A percentile compares a stretch with the other conserved stretches of the same genome.
These are phyloP conservation scores for Hippocampus abdominalis DNA, from an alignment of 2,113 vertebrate genomes.

Conservation along the genomic window DNA sequence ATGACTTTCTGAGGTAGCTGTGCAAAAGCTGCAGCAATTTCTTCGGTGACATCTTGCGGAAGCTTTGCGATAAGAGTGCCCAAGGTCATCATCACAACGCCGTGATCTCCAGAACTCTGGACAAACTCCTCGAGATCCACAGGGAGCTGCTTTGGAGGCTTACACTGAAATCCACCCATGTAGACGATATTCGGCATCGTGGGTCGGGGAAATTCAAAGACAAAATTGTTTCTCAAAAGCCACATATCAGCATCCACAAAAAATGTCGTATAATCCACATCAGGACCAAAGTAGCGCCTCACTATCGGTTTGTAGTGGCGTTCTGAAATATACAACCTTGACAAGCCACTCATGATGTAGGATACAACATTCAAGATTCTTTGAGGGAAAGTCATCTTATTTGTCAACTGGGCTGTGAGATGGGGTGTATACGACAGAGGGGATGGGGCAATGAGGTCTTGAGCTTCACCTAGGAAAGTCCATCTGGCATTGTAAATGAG, in stretches of 20 bases:
- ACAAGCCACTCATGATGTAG: constrained; percentile 34
- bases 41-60: constrained; percentile 49
- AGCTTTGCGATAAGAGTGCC: constrained; percentile 58
- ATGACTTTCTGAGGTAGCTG: constrained; percentile 68
- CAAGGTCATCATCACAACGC: constrained; percentile 66
- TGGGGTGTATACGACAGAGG: constrained; percentile 69
- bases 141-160: constrained; percentile 41
- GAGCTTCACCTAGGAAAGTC: constrained; percentile 69
- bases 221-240: constrained; percentile 70
- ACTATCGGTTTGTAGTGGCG: constrained; percentile 56
- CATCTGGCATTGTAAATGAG: constrained; percentile 70
- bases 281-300: constrained; percentile 60
- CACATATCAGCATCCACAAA: constrained; percentile 68
- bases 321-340: constrained; percentile 22
- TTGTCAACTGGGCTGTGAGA: constrained; percentile 58
- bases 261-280: constrained; percentile 59
- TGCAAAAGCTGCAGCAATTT: constrained; percentile 67
- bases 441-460: constrained; percentile 66
- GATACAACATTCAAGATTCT: constrained; percentile 58
- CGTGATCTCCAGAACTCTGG: constrained; percentile 65
- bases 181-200: constrained; percentile 62
- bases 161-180: constrained; percentile 61
- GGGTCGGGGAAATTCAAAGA: constrained; percentile 66
- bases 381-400: constrained; percentile 70
- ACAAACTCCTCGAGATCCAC: constrained; percentile 53